A percentile compares a stretch with the other conserved stretches of the same genome.
phyloP scores from a whole-genome alignment of 1,140 invertebrate genomes.

The Sweltsa coloradensis region DNA sequence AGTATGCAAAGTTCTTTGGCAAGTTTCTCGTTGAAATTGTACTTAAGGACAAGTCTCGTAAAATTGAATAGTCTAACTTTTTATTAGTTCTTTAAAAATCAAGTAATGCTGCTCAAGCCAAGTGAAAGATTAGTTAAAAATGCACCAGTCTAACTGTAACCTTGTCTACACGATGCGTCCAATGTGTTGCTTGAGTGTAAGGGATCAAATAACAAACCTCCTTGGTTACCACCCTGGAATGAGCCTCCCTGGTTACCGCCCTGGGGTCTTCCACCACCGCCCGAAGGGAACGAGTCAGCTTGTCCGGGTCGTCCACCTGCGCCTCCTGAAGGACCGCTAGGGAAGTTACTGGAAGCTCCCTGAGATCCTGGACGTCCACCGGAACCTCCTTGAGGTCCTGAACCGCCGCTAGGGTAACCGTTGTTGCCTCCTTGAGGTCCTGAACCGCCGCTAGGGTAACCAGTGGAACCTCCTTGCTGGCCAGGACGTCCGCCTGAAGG shows the following conservation, averaged over 20 bases:
- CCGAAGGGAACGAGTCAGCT: not conserved
- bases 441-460: not conserved
- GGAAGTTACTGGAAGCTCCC: no score
- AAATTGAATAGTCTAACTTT: no score
- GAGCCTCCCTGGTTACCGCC: not conserved
- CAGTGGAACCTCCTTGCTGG: slow-evolving; percentile 2
- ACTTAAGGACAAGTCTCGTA: no score
- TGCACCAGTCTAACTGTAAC: no score
- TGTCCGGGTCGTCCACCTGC: slow-evolving; percentile 6
- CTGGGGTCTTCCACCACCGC: slow-evolving; percentile 8
- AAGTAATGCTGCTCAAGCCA: no score
- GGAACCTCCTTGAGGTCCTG: slow-evolving; percentile 15
- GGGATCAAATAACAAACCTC: no score
- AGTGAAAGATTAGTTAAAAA: no score
- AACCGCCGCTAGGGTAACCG: not conserved
- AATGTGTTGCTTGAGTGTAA: no score
- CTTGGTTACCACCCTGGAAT: not conserved
- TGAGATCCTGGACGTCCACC: slow-evolving; percentile 4
- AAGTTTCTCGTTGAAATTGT: no score
- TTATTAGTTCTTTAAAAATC: no score
- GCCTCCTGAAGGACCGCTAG: not conserved
- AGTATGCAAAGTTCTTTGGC: no score
- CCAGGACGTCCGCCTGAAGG: slow-evolving; percentile 15
- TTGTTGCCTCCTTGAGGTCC: not conserved
- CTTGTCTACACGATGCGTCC: no score